Evolutionary conservation across 2,888 invertebrate species (phyloP).

Genomic region (Ectropis crepuscularia): DNA sequence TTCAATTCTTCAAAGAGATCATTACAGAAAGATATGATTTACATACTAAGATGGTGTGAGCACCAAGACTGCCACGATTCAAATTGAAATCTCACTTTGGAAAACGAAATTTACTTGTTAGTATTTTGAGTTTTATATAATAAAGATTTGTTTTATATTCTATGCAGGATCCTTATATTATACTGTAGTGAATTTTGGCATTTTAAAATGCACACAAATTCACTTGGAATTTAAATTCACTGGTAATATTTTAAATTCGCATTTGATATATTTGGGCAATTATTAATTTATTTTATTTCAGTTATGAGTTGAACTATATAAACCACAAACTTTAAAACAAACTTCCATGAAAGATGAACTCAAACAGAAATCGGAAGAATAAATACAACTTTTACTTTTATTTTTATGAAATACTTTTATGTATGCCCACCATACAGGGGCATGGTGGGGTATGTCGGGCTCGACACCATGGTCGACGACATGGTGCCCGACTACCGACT

Average conservation of each 20-base stretch:
- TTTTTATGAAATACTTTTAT: no score
- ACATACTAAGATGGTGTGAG: constrained; percentile 49
- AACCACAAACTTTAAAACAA: constrained; percentile 37
- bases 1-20: constrained; percentile 70
- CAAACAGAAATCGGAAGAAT: constrained; percentile 61
- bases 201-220: background rate
- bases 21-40: constrained; percentile 51
- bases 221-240: constrained; percentile 3
- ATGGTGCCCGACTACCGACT: no score
- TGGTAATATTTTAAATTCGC: no score
- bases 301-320: constrained; percentile 36
- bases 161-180: no score
- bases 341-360: constrained; percentile 54
- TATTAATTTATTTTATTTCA: constrained; percentile 9
- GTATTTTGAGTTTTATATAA: no score
- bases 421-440: no score
- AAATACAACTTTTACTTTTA: no score
- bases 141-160: constrained; percentile 9
- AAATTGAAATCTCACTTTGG: background rate
- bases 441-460: no score
- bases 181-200: no score
- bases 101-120: no score
- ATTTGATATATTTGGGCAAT: background rate
- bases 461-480: no score
- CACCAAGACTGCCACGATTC: background rate